Conservation (phyloP, 2,797 vertebrate species). For the Triplophysa yarkandensis region DNA sequence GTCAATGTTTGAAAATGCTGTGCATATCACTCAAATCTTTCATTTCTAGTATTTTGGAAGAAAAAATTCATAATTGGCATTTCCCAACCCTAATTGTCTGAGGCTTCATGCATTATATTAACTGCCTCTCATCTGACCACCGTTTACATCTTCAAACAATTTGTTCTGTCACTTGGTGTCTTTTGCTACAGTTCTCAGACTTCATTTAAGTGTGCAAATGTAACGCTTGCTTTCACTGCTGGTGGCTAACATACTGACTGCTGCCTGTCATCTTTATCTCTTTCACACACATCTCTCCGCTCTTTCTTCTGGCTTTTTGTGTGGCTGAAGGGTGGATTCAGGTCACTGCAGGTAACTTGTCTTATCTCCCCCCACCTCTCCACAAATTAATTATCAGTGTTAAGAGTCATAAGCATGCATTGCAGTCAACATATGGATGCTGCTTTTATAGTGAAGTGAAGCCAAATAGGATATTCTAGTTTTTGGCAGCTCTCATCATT, state of each 20-base stretch:
- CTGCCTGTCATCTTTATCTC: conserved; percentile 61
- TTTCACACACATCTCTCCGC: conserved; percentile 8
- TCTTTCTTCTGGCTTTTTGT: conserved; percentile 75
- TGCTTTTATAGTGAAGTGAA: not conserved
- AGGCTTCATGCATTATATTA: conserved; percentile 1
- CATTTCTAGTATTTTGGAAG: not conserved
- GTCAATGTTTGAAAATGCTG: too few relatives aligned
- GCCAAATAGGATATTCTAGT: not conserved
- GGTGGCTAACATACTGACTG: conserved; percentile 54
- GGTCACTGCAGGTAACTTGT: conserved; percentile 96
- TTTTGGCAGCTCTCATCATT: not conserved
- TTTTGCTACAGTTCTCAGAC: conserved; percentile 3
- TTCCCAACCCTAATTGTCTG: not conserved
- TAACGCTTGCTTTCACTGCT: conserved; percentile 40
- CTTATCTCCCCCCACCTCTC: conserved; percentile 59
- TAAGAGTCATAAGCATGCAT: not conserved
- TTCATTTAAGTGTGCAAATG: conserved; percentile 16
- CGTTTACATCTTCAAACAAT: not conserved
- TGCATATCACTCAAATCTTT: not conserved
- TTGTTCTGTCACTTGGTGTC: conserved; percentile 5
- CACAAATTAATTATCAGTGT: not conserved
- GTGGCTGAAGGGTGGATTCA: conserved; percentile 98
- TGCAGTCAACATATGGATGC: not conserved
- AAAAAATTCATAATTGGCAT: not conserved
- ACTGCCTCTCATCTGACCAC: not conserved